These are phyloP conservation scores for Parus major DNA, from an alignment of 2,113 vertebrate genomes.

Conservation along the genomic window DNA sequence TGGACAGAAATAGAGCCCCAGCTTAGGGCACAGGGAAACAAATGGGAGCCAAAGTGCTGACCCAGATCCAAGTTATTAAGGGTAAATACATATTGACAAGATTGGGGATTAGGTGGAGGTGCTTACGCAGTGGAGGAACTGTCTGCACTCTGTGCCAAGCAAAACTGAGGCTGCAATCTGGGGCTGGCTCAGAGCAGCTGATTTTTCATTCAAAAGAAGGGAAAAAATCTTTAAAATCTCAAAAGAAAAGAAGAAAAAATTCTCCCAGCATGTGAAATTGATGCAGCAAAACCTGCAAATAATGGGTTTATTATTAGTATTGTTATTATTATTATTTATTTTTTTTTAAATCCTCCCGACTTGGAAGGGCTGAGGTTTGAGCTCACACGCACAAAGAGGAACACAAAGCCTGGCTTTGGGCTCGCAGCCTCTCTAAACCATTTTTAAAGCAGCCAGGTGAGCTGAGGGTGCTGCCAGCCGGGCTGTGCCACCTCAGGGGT, in stretches of 20 bases:
- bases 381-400: not conserved
- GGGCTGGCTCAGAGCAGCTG: not conserved
- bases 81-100: conserved; percentile 38
- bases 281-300: not conserved
- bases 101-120: conserved; percentile 19
- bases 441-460: not conserved
- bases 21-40: conserved; percentile 16
- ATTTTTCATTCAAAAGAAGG: not conserved
- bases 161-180: not conserved
- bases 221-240: not conserved
- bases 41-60: conserved; percentile 17
- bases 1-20: conserved; percentile 48
- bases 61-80: conserved; percentile 18
- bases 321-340: not conserved
- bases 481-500: not conserved
- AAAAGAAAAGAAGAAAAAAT: not conserved
- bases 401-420: not conserved
- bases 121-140: not conserved
- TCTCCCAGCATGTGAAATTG: rapidly evolving
- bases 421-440: not conserved
- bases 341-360: not conserved
- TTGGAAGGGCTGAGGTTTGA: not conserved
- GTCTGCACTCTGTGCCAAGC: rapidly evolving
- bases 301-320: rapidly evolving
- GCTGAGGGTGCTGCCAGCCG: rapidly evolving